A percentile compares a stretch with the other conserved stretches of the same genome.
These are phyloP conservation scores for Mellilla xanthometata DNA, from an alignment of 2,888 invertebrate genomes.

Conservation along the genomic window DNA sequence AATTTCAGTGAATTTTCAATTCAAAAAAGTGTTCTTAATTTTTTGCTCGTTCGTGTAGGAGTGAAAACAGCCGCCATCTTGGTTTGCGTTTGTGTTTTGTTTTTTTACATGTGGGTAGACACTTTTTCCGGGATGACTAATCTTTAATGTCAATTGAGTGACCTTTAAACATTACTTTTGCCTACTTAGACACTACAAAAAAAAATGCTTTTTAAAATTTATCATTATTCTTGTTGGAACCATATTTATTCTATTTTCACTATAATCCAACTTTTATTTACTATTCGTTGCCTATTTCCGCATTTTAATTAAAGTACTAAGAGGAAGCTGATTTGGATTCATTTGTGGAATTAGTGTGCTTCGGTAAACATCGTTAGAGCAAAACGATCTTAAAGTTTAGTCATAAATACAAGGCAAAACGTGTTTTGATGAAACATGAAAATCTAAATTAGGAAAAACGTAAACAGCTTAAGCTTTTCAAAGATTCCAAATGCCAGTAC, in stretches of 20 bases:
- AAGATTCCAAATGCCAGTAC: no score
- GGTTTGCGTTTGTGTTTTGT: slow-evolving; percentile 51
- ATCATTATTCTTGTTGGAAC: no score
- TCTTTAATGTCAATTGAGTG: slow-evolving; percentile 23
- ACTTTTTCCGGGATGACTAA: slow-evolving; percentile 44
- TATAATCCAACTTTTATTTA: no score
- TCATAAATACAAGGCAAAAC: no score
- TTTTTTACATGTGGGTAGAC: slow-evolving; percentile 37
- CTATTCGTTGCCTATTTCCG: no score
- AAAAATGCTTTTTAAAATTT: no score
- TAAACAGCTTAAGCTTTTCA: no score
- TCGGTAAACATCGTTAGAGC: slow-evolving; percentile 7
- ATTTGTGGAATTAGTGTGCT: slow-evolving; percentile 10
- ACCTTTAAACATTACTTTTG: not conserved
- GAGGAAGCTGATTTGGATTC: not conserved
- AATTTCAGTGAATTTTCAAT: slow-evolving; percentile 23
- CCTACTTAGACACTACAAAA: no score
- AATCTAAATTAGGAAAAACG: no score
- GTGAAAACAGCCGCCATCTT: slow-evolving; percentile 44
- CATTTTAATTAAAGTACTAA: not conserved
- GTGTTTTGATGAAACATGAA: no score
- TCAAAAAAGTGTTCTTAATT: slow-evolving; percentile 16
- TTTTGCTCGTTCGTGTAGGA: slow-evolving; percentile 29
- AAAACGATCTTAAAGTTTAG: no score
- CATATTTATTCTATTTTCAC: no score